Evolutionary conservation across 1,140 invertebrate genomes (phyloP), one percentile per base, ranked within the genome.

Genomic region (Trachymyrmex septentrionalis): DNA sequence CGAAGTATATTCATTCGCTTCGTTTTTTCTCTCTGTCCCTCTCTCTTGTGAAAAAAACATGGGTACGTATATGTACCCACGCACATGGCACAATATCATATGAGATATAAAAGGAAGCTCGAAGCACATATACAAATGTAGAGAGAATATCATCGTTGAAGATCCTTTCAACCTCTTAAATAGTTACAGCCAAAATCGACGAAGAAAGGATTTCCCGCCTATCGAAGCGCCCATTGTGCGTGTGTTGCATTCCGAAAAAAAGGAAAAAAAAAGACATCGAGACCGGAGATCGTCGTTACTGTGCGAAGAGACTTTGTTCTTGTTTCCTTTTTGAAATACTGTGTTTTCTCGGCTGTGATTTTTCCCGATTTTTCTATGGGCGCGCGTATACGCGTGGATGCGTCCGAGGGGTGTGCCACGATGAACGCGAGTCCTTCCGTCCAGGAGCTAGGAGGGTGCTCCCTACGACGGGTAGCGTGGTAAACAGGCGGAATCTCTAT

Each of bases 141-240:
- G 12, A 69, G 64, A 24, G 64, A 88, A 77, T 66, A 85, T 84
- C 57, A 73, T 75, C 88, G 64, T 30, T 21, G 66, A 63, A 87
- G 89, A 94, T 90, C 92, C 91, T 91, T 92, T 93, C 92, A 94
- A 90, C 82, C 91, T 91, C 87, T 93, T 92, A 92, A 91, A 91
- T 90, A 84, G 66, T 85, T 90, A 90, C 86, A 38, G 24, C 38
- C 63, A 85, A 66, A 50, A 88, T 90, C 78, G 72, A 69, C 71
- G 64, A 67, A 84, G 19, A 72, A 50, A 71, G 72, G 61, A 66
- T 76, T 67, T 30, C 38, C 66, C 75, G 76, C 69, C 72, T 53
- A 87, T 87, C 85, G 78, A 77, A 75, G 55, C 50, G n/a, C 2
- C 53, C 72, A 87, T 90, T 90, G 88, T 63, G 34, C 66, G 7